Evolutionary conservation across 2,888 invertebrate species (phyloP).

Genomic region (Lacanobia wlatinum): DNA sequence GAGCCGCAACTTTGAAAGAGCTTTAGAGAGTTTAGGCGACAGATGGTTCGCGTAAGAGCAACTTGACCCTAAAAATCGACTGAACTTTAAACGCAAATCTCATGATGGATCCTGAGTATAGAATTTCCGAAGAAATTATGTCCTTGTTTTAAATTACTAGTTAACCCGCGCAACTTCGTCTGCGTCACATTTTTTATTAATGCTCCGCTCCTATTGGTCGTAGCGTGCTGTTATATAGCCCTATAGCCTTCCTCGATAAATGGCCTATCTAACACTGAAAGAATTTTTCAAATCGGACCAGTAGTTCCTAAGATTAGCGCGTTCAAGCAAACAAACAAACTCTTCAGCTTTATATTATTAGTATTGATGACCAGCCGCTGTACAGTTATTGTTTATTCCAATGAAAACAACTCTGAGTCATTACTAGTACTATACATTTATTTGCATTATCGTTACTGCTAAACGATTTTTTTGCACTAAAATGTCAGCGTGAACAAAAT

Average conservation of each 20-base stretch:
- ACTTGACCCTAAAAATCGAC: background rate
- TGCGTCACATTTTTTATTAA: too few species aligned
- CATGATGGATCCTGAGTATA: background rate
- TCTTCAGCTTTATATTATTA: too few species aligned
- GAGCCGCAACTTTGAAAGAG: background rate
- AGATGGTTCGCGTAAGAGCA: background rate
- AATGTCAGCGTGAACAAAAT: slow-evolving; percentile 15
- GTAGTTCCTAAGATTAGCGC: too few species aligned
- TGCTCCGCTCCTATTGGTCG: too few species aligned
- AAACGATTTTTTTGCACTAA: background rate
- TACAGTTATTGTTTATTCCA: background rate
- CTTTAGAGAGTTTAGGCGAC: background rate
- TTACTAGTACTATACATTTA: background rate
- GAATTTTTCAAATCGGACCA: too few species aligned
- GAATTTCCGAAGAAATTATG: background rate
- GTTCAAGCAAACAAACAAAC: too few species aligned
- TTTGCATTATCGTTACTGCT: background rate
- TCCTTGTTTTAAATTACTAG: background rate
- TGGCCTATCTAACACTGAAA: too few species aligned
- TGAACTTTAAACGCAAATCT: background rate
- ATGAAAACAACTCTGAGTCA: background rate
- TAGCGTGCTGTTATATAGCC: too few species aligned
- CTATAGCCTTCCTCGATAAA: too few species aligned
- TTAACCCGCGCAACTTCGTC: too few species aligned
- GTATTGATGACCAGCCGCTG: too few species aligned